Conservation (phyloP, 2,888 invertebrate genomes). For the Ophonus ardosiacus region DNA sequence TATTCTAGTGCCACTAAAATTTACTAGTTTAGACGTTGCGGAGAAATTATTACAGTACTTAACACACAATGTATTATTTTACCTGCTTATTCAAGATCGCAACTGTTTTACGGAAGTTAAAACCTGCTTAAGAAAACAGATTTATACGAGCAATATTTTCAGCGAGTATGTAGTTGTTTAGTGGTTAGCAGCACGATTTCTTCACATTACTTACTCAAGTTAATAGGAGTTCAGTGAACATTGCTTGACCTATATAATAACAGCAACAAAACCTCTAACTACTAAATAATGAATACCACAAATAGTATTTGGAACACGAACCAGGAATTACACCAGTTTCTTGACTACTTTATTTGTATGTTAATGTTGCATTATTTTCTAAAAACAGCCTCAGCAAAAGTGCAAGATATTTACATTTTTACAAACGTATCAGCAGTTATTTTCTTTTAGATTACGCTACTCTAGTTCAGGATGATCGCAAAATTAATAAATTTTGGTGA, state of each 20-base stretch:
- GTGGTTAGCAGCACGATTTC: neutral
- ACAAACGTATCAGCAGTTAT: no score
- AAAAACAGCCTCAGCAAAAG: no score
- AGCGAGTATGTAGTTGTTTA: neutral
- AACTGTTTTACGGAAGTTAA: neutral
- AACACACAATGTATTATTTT: constrained; percentile 44
- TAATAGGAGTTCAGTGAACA: neutral
- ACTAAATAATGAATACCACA: no score
- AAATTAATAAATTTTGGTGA: no score
- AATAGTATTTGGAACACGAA: no score
- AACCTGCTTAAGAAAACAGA: neutral
- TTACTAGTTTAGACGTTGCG: constrained; percentile 26
- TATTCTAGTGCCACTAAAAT: constrained; percentile 31
- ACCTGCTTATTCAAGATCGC: constrained; percentile 20
- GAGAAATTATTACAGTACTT: constrained; percentile 34
- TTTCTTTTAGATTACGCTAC: no score
- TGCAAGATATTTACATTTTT: no score
- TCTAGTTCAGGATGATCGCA: no score
- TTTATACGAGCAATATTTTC: neutral
- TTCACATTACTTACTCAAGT: neutral
- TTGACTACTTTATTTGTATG: no score
- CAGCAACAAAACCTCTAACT: no score
- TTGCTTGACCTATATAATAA: neutral
- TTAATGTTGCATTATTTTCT: no score
- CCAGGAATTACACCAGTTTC: no score